Percentiles rank a stretch among this genome's conserved stretches.
Conservation (phyloP, 2,888 invertebrate genomes). For the Morpho deidamia region DNA sequence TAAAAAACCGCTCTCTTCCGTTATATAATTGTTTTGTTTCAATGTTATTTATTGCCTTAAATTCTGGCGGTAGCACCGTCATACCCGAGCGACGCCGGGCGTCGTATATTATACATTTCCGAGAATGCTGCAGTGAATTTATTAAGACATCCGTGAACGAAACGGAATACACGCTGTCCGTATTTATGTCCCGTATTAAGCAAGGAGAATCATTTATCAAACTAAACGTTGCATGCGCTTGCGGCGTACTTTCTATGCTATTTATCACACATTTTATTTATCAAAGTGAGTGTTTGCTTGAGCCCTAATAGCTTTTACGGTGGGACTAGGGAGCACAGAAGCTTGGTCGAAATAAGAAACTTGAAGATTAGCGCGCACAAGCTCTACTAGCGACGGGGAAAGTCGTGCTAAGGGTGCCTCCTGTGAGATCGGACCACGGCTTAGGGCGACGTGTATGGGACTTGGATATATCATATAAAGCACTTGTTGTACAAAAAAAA, state of each 20-base stretch:
- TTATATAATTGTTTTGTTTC: background rate
- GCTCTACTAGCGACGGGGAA: too few relatives aligned
- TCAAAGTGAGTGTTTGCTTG: too few relatives aligned
- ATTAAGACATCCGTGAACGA: constrained; percentile 36
- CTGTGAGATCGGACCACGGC: too few relatives aligned
- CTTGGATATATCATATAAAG: too few relatives aligned
- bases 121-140: constrained; percentile 29
- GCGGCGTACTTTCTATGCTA: constrained; percentile 9
- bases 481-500: too few relatives aligned
- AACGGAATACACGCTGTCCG: constrained; percentile 23
- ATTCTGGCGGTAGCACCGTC: background rate
- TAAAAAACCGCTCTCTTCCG: background rate
- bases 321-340: too few relatives aligned
- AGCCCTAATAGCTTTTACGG: too few relatives aligned
- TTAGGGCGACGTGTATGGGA: too few relatives aligned
- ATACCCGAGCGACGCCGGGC: constrained; percentile 4
- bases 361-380: too few relatives aligned
- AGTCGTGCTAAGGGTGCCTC: too few relatives aligned
- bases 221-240: constrained; percentile 38
- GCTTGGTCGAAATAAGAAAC: too few relatives aligned
- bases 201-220: constrained; percentile 38
- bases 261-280: too few relatives aligned
- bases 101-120: constrained; percentile 18
- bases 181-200: constrained; percentile 31
- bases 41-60: background rate